Evolutionary conservation across 2,888 invertebrate genomes (phyloP), one percentile per base, ranked within the genome.

Genomic region (Nemotelus pantherinus): DNA sequence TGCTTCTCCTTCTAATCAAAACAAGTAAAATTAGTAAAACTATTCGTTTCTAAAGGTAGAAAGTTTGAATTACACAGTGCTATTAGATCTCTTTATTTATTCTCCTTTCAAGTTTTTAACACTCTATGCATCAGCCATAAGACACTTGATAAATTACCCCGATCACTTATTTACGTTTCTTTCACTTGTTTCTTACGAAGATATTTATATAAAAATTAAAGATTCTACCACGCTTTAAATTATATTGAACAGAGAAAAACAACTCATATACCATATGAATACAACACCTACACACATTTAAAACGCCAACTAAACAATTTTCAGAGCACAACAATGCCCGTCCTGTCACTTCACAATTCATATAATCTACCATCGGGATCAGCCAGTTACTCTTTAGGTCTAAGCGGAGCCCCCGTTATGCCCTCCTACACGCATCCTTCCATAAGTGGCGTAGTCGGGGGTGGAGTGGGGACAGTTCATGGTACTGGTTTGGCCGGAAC

Each of bases 271-370:
- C 55, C 55, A 71, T 25, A 25, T 25, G 53, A 67, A 63, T 76
- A 65, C 64, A 74, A 71, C 77, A 78, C 76, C 75, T 60, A 78
- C 75, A 75, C 74, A 80, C 79, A 79, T 77, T 77, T 75, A 79
- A 79, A 79, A 77, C 55, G 65, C 64, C 60, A 77, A 77, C 78
- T 76, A 78, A 74, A 78, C 78, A 78, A 78, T 77, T 91, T 90
- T 84, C 91, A 91, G 88, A 91, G 91, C 88, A 90, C 89, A 87
- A 91, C 91, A 80, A 91, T 91, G 91, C 91, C 91, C 81, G 86
- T 86, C 82, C 84, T 88, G 83, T 91, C 91, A 81, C 88, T 90
- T 82, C 86, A 83, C 78, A 86, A 86, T 84, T 85, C 87, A 84
- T 87, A 87, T 84, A 85, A 86, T 80, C 82, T 86, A 82, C 86